These are phyloP conservation scores for Oplegnathus fasciatus DNA, from an alignment of 2,113 vertebrate genomes.

Conservation along the genomic window DNA sequence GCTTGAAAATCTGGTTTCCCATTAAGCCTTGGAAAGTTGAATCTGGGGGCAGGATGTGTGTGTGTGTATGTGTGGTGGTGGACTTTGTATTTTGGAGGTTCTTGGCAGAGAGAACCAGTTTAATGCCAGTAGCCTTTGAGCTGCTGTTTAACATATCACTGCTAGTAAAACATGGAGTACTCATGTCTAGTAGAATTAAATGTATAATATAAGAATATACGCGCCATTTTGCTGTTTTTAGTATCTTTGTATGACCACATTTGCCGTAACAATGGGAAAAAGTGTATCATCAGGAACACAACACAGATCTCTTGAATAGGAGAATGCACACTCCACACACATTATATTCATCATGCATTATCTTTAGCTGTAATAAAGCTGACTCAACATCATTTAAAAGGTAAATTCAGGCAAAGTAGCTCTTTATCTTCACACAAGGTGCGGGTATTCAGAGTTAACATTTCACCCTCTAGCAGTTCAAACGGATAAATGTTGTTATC, in stretches of 20 bases:
- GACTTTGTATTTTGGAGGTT: slow-evolving; percentile 52
- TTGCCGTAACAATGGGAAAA: neutral
- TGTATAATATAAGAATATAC: neutral
- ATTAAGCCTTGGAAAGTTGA: slow-evolving; percentile 76
- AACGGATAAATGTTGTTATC: slow-evolving; percentile 50
- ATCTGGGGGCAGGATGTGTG: slow-evolving; percentile 64
- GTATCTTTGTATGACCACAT: neutral
- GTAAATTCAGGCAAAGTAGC: slow-evolving; percentile 36
- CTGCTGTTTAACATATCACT: slow-evolving; percentile 43
- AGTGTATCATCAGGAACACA: neutral
- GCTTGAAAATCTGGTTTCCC: slow-evolving; percentile 74
- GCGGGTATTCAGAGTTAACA: slow-evolving; percentile 43
- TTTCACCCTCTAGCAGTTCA: slow-evolving; percentile 51
- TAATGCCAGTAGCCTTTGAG: slow-evolving; percentile 33
- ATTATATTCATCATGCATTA: neutral
- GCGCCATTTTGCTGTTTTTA: neutral
- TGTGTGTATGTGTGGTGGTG: slow-evolving; percentile 18
- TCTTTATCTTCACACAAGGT: slow-evolving; percentile 50
- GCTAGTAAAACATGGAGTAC: neutral
- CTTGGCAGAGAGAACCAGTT: slow-evolving; percentile 52
- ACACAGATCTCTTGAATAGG: neutral
- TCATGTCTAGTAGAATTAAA: neutral
- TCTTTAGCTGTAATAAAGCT: slow-evolving; percentile 29
- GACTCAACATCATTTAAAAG: slow-evolving; percentile 48
- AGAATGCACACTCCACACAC: neutral